Evolutionary conservation across 1,140 invertebrate genomes (phyloP), one percentile per base, ranked within the genome.

Genomic region (Drosophila hydei): DNA sequence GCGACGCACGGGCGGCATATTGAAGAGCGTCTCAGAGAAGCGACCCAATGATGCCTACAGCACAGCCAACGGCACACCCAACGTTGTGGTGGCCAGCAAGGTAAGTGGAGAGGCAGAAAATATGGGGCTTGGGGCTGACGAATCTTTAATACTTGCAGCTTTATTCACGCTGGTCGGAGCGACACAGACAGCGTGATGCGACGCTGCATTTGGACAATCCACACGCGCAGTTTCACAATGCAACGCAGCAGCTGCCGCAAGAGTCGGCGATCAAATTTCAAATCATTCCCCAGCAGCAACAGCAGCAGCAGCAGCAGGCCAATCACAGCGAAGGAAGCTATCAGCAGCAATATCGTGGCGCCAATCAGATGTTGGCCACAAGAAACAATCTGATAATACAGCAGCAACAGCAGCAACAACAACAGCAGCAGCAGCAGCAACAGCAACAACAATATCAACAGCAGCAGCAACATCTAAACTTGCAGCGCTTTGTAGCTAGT

Each of bases 1-100:
- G 89, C 92, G 95, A 27, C 92, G 95, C 11, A 94, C 95, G 43
- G 74, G 94, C 60, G 74, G 94, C 61, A 92, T 94, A 1, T 92
- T 94, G 0, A 95, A 95, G 87, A 90, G 92, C 18, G 92, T 92
- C 30, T 80, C 92, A 14, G 88, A 90, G 48, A 91, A 91, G 55
- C 77, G 90, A 5, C 56, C 77, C 4, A 71, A 65, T 5, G 81
- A 88, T 40, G 54, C 48, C 7, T 89, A 88, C 51, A 83, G 61
- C 19, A 45, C 36, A 9, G 70, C 59, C 30, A 72, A 63, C 23
- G 79, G 77, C 43, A 87, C 91, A 5, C 90, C 91, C 11, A 91
- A 91, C 64, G 87, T 91, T 16, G 84, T 91, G 30, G 84, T 92
- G 52, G 91, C 89, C 59, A 79, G 76, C 43, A 91, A 91, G 73